phyloP scores from a whole-genome alignment of 1,140 invertebrate genomes.

The Stegodyphus dumicola region DNA sequence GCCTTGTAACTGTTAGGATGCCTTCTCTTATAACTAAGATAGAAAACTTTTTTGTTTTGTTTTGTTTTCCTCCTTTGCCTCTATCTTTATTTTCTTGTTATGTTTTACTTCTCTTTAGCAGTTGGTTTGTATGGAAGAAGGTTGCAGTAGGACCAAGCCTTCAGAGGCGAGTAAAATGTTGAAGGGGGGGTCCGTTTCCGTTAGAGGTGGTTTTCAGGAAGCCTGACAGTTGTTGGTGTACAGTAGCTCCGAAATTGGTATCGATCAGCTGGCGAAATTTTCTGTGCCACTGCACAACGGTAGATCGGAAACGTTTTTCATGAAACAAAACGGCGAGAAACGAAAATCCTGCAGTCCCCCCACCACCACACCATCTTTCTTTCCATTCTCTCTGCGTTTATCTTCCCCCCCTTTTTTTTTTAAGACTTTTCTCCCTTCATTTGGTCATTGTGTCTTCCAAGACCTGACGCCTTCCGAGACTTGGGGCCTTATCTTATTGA shows the following conservation, averaged over 20 bases:
- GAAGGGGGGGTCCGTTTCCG: slow-evolving; percentile 1
- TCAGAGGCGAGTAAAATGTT: too few species aligned
- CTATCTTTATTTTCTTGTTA: slow-evolving; percentile 2
- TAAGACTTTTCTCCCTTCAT: slow-evolving; percentile 17
- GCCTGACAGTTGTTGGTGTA: slow-evolving; percentile 50
- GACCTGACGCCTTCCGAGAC: slow-evolving; percentile 1
- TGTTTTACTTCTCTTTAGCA: background rate
- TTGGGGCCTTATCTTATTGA: background rate
- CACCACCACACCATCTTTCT: background rate
- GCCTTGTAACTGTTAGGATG: slow-evolving; percentile 51
- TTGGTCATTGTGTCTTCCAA: slow-evolving; percentile 38
- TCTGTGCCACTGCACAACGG: slow-evolving; percentile 13
- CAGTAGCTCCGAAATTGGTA: slow-evolving; percentile 48
- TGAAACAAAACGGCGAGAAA: slow-evolving; percentile 40
- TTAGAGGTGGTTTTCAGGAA: slow-evolving; percentile 43
- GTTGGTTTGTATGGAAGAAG: background rate
- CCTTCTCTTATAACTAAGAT: slow-evolving; percentile 54
- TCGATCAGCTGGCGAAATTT: slow-evolving; percentile 49
- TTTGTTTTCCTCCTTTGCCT: slow-evolving; percentile 12
- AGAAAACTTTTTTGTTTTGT: slow-evolving; percentile 19
- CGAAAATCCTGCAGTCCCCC: slow-evolving; percentile 3
- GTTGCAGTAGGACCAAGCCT: too few species aligned
- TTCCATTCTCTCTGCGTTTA: too few species aligned
- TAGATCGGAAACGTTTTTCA: slow-evolving; percentile 21
- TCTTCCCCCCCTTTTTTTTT: background rate